Percentiles rank a stretch among this genome's conserved stretches.
phyloP scores from a whole-genome alignment of 2,113 vertebrate species.

The Hyperopisus bebe region DNA sequence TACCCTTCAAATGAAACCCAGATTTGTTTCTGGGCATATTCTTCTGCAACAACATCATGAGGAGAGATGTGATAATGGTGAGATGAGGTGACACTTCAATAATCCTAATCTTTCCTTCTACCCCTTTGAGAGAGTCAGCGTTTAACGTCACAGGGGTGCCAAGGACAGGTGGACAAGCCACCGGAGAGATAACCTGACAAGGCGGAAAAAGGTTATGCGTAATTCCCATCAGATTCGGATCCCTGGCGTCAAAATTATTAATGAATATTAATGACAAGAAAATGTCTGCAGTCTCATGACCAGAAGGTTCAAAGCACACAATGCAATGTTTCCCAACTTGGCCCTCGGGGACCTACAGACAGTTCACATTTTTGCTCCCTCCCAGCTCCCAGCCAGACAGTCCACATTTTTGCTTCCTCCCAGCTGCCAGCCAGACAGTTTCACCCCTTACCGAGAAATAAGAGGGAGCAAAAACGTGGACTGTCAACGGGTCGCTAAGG shows the following conservation, averaged over 20 bases:
- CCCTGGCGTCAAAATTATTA: neutral
- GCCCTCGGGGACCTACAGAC: neutral
- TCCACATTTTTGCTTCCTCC: neutral
- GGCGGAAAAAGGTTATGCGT: neutral
- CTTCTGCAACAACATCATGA: neutral
- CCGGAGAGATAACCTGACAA: neutral
- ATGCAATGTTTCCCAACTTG: neutral
- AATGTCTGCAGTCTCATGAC: neutral
- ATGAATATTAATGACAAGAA: neutral
- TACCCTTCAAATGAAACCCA: neutral
- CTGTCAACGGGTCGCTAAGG: neutral
- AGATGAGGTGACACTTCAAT: neutral
- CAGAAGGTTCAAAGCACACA: neutral
- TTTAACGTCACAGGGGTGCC: neutral
- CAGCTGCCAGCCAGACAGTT: neutral
- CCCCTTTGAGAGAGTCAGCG: neutral
- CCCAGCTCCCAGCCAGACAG: neutral
- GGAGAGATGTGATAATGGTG: neutral
- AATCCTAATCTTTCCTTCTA: neutral
- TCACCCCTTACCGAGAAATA: neutral
- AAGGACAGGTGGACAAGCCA: neutral
- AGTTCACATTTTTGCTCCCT: neutral
- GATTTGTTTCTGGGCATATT: neutral
- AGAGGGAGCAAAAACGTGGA: neutral
- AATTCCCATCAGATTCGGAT: neutral